Conservation (phyloP, 2,113 vertebrate genomes). For the Gila orcuttii region DNA sequence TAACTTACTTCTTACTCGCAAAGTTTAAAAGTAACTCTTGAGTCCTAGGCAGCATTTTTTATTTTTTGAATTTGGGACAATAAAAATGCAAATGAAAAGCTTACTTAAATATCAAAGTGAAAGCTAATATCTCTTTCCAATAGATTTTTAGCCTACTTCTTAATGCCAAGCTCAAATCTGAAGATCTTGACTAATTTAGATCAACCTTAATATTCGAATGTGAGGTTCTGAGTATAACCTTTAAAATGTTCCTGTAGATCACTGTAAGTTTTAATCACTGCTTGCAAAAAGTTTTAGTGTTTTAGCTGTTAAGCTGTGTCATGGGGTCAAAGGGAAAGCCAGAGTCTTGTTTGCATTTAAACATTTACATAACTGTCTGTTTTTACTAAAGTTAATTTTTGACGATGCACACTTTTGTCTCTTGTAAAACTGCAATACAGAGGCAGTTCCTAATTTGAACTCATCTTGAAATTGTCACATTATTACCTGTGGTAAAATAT, state of each 20-base stretch:
- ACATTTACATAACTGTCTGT: constrained; percentile 42
- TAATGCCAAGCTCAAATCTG: neutral
- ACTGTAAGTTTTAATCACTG: neutral
- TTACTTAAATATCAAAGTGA: neutral
- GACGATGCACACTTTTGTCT: constrained; percentile 12
- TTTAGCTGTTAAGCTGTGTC: neutral
- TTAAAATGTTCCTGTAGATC: neutral
- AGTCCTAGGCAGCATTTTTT: neutral
- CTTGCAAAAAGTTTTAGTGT: neutral
- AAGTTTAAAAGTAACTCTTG: neutral
- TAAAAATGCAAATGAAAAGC: neutral
- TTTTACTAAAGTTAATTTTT: constrained; percentile 50
- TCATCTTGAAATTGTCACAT: neutral
- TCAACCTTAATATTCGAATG: neutral
- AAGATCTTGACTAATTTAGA: neutral
- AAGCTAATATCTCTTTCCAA: neutral
- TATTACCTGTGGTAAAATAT: constrained; percentile 23
- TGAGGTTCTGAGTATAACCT: neutral
- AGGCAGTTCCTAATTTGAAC: neutral
- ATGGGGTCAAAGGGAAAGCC: neutral
- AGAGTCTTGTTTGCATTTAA: constrained; percentile 49
- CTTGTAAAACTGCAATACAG: neutral
- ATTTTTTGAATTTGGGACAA: neutral
- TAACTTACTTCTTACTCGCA: neutral
- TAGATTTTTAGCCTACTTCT: neutral